These are phyloP conservation scores for Holothuria leucospilota DNA, from an alignment of 53 echinoderm and acorn worm species.

Conservation along the genomic window DNA sequence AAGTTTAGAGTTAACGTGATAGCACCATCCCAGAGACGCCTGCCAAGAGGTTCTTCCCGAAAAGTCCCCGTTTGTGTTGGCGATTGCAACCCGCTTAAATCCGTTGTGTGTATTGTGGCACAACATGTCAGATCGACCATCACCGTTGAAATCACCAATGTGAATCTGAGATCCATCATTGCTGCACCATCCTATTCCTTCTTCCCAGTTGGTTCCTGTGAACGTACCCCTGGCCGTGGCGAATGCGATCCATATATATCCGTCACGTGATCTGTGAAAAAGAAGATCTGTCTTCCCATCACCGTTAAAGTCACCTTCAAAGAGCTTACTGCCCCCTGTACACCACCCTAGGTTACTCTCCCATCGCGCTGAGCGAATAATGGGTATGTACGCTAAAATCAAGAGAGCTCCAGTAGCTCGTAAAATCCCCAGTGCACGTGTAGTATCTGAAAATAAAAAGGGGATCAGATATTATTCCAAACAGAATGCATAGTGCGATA, in stretches of 20 bases:
- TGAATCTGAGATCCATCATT: neutral
- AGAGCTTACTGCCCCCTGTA: neutral
- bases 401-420: too few species aligned
- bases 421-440: too few species aligned
- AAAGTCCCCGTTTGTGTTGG: constrained; percentile 11
- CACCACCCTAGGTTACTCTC: neutral
- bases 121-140: constrained; percentile 4
- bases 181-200: neutral
- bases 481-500: too few species aligned
- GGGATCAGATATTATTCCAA: too few species aligned
- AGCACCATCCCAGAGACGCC: neutral
- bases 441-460: too few species aligned
- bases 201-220: constrained; percentile 29
- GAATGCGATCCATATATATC: neutral
- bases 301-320: constrained; percentile 29
- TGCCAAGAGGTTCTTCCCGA: neutral
- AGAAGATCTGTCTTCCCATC: constrained; percentile 31
- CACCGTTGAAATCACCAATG: constrained; percentile 33
- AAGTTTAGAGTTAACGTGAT: neutral
- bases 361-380: neutral
- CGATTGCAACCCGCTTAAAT: constrained; percentile 2
- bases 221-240: neutral
- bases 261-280: constrained; percentile 9
- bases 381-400: too few species aligned
- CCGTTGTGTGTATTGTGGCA: constrained; percentile 12